phyloP scores from a whole-genome alignment of 1,140 invertebrate species.

The Dendroctonus valens region DNA sequence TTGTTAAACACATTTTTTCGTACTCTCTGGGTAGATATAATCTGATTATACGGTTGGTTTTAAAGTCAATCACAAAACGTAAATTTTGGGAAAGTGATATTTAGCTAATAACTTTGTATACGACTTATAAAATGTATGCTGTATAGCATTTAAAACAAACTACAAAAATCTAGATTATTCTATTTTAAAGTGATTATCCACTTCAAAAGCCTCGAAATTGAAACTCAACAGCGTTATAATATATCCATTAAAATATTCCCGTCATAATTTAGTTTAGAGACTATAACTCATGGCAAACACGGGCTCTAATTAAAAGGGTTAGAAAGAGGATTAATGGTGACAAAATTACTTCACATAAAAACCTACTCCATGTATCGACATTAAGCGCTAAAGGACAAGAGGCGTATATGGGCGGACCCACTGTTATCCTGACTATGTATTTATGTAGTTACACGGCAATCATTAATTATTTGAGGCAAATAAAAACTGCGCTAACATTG shows the following conservation, averaged over 20 bases:
- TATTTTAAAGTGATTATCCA: too few relatives aligned
- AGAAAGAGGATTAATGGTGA: neutral
- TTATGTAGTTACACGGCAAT: conserved; percentile 12
- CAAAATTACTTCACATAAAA: conserved; percentile 3
- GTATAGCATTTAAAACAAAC: too few relatives aligned
- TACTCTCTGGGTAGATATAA: too few relatives aligned
- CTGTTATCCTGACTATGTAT: conserved; percentile 7
- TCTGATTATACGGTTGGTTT: too few relatives aligned
- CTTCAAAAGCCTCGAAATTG: too few relatives aligned
- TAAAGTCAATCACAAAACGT: too few relatives aligned
- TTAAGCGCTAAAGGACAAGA: conserved; percentile 7
- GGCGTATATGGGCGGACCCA: conserved; percentile 4
- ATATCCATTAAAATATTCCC: neutral
- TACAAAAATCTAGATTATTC: too few relatives aligned
- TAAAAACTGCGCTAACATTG: conserved; percentile 13
- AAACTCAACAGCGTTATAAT: too few relatives aligned
- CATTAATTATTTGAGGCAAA: conserved; percentile 19
- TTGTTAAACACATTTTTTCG: too few relatives aligned
- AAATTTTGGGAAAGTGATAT: too few relatives aligned
- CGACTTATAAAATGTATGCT: too few relatives aligned
- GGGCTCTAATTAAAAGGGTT: conserved; percentile 2
- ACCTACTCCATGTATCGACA: conserved; percentile 3
- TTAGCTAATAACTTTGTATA: too few relatives aligned
- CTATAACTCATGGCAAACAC: neutral
- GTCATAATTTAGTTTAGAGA: neutral